Percentiles rank a stretch among this genome's conserved stretches.
Conservation (phyloP, 2,888 invertebrate genomes). For the Synergus gifuensis region DNA sequence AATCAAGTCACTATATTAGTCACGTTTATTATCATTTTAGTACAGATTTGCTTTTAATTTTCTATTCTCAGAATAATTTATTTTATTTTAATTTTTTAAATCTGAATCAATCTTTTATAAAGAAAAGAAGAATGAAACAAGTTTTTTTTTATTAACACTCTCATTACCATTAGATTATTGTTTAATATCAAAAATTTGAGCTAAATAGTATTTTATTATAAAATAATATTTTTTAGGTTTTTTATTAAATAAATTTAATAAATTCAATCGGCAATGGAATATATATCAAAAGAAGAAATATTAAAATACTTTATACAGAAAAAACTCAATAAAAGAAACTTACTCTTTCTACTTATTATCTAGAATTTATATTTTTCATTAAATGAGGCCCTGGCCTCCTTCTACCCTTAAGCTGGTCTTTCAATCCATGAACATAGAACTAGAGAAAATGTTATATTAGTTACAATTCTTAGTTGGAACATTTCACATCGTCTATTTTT, state of each 20-base stretch:
- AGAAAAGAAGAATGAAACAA: too few relatives aligned
- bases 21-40: background rate
- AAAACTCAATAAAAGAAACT: background rate
- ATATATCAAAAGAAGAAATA: too few relatives aligned
- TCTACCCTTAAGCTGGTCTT: conserved; percentile 14
- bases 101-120: too few relatives aligned
- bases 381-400: conserved; percentile 38
- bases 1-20: background rate
- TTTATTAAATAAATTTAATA: background rate
- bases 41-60: background rate
- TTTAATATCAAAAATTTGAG: background rate
- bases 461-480: conserved; percentile 18
- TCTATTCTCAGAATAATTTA: too few relatives aligned
- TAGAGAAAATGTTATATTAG: conserved; percentile 12
- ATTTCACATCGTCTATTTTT: conserved; percentile 2
- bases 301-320: background rate
- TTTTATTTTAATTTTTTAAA: too few relatives aligned
- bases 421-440: background rate
- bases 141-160: too few relatives aligned
- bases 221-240: background rate
- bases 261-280: background rate
- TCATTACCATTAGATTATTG: background rate
- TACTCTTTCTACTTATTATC: background rate
- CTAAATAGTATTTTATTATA: background rate
- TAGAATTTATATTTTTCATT: conserved; percentile 11